A percentile compares a stretch with the other conserved stretches of the same genome.
Conservation (phyloP, 1,140 invertebrate genomes). For the Bombus terrestris region DNA sequence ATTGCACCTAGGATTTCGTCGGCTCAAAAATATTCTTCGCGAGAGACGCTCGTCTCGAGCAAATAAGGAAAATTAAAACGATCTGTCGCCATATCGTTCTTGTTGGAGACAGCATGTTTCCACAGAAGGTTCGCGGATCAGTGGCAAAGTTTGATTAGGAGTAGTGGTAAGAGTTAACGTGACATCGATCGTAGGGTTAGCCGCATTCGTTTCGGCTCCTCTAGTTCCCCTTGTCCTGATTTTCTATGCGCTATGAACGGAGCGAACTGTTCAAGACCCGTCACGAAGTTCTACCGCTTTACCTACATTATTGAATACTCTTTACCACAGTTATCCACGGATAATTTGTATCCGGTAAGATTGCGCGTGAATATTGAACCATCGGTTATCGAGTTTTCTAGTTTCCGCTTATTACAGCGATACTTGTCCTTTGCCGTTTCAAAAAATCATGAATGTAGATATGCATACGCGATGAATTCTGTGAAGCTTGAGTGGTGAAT, state of each 20-base stretch:
- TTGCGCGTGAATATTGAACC: conserved; percentile 43
- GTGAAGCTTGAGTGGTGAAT: too few species aligned
- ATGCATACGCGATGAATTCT: too few species aligned
- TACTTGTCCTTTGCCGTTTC: neutral
- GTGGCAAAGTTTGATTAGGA: conserved; percentile 37
- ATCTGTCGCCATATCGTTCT: neutral
- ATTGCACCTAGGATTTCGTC: neutral
- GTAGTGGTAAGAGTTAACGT: conserved; percentile 21
- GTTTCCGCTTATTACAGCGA: too few species aligned
- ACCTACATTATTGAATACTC: conserved; percentile 46
- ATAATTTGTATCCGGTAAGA: conserved; percentile 33
- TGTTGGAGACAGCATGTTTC: neutral
- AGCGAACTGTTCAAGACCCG: conserved; percentile 23
- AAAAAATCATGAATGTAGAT: neutral
- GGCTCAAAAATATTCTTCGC: neutral
- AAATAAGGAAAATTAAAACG: neutral
- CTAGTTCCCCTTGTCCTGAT: neutral
- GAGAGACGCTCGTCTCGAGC: neutral
- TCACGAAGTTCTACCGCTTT: conserved; percentile 38
- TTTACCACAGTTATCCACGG: conserved; percentile 31
- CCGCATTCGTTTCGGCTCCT: conserved; percentile 11
- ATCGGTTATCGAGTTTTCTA: conserved; percentile 8
- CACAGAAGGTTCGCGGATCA: neutral
- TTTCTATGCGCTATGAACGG: conserved; percentile 27
- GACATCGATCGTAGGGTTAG: conserved; percentile 40